A percentile compares a stretch with the other conserved stretches of the same genome.
Conservation (phyloP, 2,113 vertebrate species). For the Pseudorasbora parva region DNA sequence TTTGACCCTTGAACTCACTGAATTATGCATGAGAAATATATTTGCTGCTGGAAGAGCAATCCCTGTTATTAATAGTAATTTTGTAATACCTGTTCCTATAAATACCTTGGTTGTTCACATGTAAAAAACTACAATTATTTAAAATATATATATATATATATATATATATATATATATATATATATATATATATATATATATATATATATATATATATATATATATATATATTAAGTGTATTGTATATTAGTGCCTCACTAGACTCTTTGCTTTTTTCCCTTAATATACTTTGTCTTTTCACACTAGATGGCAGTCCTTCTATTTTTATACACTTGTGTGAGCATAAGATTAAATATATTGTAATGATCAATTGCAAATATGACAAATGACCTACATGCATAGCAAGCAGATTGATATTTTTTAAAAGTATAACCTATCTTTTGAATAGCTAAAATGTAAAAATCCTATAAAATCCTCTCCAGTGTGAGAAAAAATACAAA, state of each 20-base stretch:
- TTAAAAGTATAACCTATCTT: neutral
- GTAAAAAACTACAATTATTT: neutral
- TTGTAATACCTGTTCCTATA: neutral
- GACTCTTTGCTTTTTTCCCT: too few species aligned
- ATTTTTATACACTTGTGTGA: slow-evolving; percentile 62
- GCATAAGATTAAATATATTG: neutral
- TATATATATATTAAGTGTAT: neutral
- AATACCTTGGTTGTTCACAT: neutral
- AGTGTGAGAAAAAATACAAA: neutral
- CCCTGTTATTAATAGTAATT: neutral
- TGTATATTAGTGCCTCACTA: too few species aligned
- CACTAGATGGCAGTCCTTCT: slow-evolving; percentile 85
- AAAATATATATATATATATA: too few species aligned
- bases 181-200: too few species aligned
- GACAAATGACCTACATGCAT: neutral
- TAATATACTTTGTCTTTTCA: slow-evolving; percentile 59
- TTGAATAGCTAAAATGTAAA: neutral
- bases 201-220: too few species aligned
- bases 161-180: too few species aligned
- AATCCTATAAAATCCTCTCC: neutral
- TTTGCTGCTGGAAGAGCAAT: slow-evolving; percentile 24
- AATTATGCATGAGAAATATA: slow-evolving; percentile 37
- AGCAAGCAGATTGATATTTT: neutral
- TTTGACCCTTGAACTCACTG: slow-evolving; percentile 45
- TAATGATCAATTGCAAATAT: neutral